These are phyloP conservation scores for Oreocharis arfaki DNA, from an alignment of 2,113 vertebrate species.

Conservation along the genomic window DNA sequence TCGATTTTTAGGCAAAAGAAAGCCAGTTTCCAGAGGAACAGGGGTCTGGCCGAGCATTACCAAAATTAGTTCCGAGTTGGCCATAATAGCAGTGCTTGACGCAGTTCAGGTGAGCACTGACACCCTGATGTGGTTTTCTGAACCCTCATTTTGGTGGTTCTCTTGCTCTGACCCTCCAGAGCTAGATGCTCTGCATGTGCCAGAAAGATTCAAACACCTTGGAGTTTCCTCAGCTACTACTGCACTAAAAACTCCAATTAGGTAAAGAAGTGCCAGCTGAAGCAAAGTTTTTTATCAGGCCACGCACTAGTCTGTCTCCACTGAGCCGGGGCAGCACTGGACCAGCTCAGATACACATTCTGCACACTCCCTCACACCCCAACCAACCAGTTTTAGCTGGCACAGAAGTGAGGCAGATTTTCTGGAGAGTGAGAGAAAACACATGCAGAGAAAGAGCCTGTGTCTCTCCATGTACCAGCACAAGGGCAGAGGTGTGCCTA, in stretches of 20 bases:
- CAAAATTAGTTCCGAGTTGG: background rate
- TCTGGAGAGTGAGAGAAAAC: background rate
- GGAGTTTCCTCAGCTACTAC: background rate
- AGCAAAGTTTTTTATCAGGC: background rate
- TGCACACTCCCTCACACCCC: background rate
- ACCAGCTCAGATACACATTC: background rate
- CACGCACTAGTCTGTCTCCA: background rate
- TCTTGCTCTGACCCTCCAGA: background rate
- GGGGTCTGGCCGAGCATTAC: background rate
- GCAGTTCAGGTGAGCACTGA: background rate
- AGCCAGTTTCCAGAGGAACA: background rate
- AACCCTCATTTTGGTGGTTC: background rate
- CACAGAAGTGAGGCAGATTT: background rate
- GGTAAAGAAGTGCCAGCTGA: background rate
- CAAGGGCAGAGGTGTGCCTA: background rate
- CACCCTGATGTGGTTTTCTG: background rate
- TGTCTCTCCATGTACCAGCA: fast-evolving
- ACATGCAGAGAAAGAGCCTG: background rate
- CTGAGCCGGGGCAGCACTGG: background rate
- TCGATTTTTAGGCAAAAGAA: background rate
- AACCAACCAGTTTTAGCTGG: background rate
- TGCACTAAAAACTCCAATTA: background rate
- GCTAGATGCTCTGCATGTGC: fast-evolving
- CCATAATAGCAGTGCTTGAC: fast-evolving
- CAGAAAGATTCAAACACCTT: background rate